Base-by-base conservation (phyloP, 2,113 vertebrate genomes). In the Pipa parva region DNA sequence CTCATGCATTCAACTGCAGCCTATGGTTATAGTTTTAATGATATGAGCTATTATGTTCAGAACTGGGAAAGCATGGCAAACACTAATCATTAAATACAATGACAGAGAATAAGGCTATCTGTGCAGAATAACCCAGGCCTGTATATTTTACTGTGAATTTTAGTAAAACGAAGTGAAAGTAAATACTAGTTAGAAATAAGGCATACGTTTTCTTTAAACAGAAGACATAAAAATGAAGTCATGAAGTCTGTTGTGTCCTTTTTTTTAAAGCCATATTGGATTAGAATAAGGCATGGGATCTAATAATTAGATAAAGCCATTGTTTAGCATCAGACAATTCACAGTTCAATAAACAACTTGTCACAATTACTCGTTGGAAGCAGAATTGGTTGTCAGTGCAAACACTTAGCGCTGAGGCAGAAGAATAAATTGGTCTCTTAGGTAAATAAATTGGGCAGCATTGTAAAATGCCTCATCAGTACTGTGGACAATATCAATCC, bases 291-390 rank as follows among this genome's bases (percentile, higher is more conserved):
- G 73, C 75, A 70, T 33, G 58, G 70, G 42, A 63, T 78, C 79
- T 82, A 74, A 75, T 90, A 89, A 93, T 88, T 86, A 86, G 85
- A 88, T 85, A 84, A 89, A 87, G 77, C 78, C 74, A 82, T 82
- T 89, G 79, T 87, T 87, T 80, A 77, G 75, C 83, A 78, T 75
- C 83, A 88, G 82, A 78, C 80, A 83, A 86, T 83, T 89, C 84
- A 85, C 85, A 90, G 89, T 89, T 91, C 88, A 89, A 88, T 88
- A 90, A 87, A 85, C 88, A 89, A 81, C 84, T 88, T 90, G 87
- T 91, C 87, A 90, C 89, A 90, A 83, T 83, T 87, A 84, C 89
- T 84, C 85, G 85, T 82, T 84, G 78, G 83, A 81, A 87, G 85
- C 84, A 84, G 85, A 88, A 78, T 79, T 80, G 75, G 75, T 77